These are phyloP conservation scores for Allacma fusca DNA, from an alignment of 2,888 invertebrate genomes.

Conservation along the genomic window DNA sequence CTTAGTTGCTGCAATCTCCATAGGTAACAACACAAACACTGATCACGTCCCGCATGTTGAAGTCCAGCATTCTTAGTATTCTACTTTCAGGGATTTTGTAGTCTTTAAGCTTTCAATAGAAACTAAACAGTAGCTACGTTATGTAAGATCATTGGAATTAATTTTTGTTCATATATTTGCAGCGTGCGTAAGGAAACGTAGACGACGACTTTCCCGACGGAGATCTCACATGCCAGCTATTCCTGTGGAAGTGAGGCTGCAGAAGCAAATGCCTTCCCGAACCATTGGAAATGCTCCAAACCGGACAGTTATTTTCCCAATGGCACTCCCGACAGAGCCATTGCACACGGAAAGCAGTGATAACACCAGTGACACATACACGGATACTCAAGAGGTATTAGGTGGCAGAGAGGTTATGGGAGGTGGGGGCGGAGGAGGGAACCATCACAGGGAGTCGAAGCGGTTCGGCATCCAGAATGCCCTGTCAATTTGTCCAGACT, in stretches of 20 bases:
- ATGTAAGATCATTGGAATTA: background rate
- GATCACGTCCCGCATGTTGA: no score
- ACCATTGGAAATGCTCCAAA: slow-evolving; percentile 54
- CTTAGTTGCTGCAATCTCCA: slow-evolving; percentile 78
- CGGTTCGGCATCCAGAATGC: slow-evolving; percentile 39
- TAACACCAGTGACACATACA: slow-evolving; percentile 62
- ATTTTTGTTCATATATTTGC: slow-evolving; percentile 47
- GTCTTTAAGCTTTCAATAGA: slow-evolving; percentile 69
- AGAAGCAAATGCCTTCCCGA: slow-evolving; percentile 51
- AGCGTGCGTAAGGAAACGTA: slow-evolving; percentile 56
- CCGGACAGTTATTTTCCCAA: slow-evolving; percentile 59
- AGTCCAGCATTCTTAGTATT: no score
- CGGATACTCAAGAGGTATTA: slow-evolving; percentile 51
- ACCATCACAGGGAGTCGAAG: slow-evolving; percentile 24
- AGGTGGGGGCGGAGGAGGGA: slow-evolving; percentile 1
- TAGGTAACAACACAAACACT: slow-evolving; percentile 74
- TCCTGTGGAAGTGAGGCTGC: slow-evolving; percentile 59
- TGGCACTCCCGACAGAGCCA: slow-evolving; percentile 59
- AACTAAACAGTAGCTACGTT: slow-evolving; percentile 65
- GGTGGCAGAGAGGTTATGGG: slow-evolving; percentile 18
- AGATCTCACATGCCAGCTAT: slow-evolving; percentile 60
- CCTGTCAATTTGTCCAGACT: slow-evolving; percentile 59
- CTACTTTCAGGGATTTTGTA: no score
- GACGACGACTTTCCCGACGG: slow-evolving; percentile 54
- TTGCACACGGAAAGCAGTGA: slow-evolving; percentile 59